These are phyloP conservation scores for Saimiri boliviensis DNA, from an alignment of 2,113 vertebrate species.

Conservation along the genomic window DNA sequence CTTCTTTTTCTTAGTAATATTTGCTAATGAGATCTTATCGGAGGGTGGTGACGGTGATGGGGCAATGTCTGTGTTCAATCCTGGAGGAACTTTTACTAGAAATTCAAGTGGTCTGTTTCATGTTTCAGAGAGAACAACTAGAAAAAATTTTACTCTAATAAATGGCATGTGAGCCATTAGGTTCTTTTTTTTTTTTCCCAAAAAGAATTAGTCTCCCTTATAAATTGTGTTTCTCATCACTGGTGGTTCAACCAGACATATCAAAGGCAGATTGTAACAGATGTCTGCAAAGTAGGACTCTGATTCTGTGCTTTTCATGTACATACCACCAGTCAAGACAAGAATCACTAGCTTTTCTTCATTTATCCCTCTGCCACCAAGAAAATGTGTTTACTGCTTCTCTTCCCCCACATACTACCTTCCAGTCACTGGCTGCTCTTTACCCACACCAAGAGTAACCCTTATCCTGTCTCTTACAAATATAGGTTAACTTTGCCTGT, in stretches of 20 bases:
- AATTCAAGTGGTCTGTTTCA: background rate
- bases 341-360: background rate
- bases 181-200: background rate
- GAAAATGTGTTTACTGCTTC: background rate
- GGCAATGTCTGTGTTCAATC: background rate
- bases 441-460: background rate
- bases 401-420: background rate
- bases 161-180: background rate
- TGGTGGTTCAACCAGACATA: background rate
- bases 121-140: background rate
- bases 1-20: background rate
- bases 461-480: background rate
- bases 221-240: background rate
- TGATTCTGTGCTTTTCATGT: background rate
- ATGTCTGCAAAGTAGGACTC: background rate
- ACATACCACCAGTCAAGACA: background rate
- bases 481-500: background rate
- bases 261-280: background rate
- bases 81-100: background rate
- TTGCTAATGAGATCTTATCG: background rate
- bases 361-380: background rate
- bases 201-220: background rate
- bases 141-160: background rate
- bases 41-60: too few species aligned
- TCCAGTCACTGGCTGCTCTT: background rate